Evolutionary conservation across 1,140 invertebrate genomes (phyloP).

Genomic region (Drosophila carrolli): DNA sequence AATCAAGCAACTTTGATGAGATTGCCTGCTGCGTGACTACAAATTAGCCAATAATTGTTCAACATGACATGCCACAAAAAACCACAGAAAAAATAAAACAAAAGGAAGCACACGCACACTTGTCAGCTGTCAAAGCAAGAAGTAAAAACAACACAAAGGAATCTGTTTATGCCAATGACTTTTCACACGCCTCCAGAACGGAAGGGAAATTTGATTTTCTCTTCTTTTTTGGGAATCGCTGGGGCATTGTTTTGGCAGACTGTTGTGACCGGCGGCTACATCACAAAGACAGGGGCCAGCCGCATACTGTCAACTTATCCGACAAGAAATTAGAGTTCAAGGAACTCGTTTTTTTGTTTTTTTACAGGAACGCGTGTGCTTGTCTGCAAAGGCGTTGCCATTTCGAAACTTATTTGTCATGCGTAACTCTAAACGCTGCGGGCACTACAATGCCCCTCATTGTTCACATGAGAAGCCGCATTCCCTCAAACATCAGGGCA

Average conservation of each 20-base stretch:
- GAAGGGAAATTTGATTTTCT: constrained; percentile 53
- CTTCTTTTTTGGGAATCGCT: constrained; percentile 24
- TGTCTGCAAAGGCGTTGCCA: constrained; percentile 50
- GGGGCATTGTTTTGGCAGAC: constrained; percentile 25
- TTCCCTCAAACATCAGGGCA: constrained; percentile 11
- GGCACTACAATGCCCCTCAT: constrained; percentile 25
- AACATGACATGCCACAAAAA: constrained; percentile 58
- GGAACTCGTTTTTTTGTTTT: constrained; percentile 45
- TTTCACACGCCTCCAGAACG: constrained; percentile 51
- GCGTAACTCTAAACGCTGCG: constrained; percentile 42
- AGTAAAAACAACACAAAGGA: constrained; percentile 30
- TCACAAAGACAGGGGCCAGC: constrained; percentile 21
- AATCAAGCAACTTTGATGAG: constrained; percentile 72
- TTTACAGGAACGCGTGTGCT: constrained; percentile 10
- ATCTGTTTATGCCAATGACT: constrained; percentile 52
- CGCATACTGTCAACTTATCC: constrained; percentile 27
- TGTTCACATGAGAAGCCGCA: constrained; percentile 20
- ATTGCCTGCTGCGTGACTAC: constrained; percentile 70
- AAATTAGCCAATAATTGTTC: constrained; percentile 80
- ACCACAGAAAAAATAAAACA: constrained; percentile 6
- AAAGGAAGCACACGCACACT: constrained; percentile 28
- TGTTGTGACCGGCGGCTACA: constrained; percentile 39
- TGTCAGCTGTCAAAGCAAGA: constrained; percentile 46
- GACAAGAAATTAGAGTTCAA: constrained; percentile 51
- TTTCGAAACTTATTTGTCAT: constrained; percentile 70